Base-by-base conservation (phyloP, 2,113 vertebrate species). In the Trichechus manatus region DNA sequence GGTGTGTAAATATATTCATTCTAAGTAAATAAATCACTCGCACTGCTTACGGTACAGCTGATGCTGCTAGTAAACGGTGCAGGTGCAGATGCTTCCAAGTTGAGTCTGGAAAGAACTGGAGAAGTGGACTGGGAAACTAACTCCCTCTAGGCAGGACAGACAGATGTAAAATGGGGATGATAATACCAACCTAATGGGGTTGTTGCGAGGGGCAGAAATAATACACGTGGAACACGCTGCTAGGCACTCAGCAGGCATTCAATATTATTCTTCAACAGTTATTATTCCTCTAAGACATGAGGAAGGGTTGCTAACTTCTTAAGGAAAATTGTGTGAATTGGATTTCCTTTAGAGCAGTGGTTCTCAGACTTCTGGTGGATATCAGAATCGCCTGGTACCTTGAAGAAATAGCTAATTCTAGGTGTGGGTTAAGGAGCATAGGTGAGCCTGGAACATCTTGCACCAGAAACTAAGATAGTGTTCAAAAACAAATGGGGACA, bases 1-100 rank as follows among this genome's bases (percentile, higher is more conserved):
- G 1, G 86, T 44, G 70, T 94, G 50, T 97, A 93, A 98, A 96
- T 97, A 97, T 39, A 98, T 97, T 98, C 84, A 97, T 96, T 93
- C 94, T 92, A 89, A 95, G 96, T 96, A 97, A 96, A 97, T 96
- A 95, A 97, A 95, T 90, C 96, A 95, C 97, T 92, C 3, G 0
- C n/a, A 5, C 87, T 80, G 5, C 96, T 97, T 93, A 89, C 0
- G 0, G 92, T 36, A 53, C 29, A 88, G 86, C 81, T 63, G 89
- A 61, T 39, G 89, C 78, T 42, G 86, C 91, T 86, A 33, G 90
- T 31, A 5, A 79, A 19, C 0, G 2, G 75, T 23, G 0, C 44
- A 19, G 50, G 36, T 2, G 4, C 27, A 56, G 91, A 6, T 9
- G 17, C 27, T 23, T 20, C 23, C 27, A 0, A 64, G 33, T 88